A percentile compares a stretch with the other conserved stretches of the same genome.
Evolutionary conservation across 2,888 invertebrate species (phyloP).

Genomic region (Lasioglossum marginatum): DNA sequence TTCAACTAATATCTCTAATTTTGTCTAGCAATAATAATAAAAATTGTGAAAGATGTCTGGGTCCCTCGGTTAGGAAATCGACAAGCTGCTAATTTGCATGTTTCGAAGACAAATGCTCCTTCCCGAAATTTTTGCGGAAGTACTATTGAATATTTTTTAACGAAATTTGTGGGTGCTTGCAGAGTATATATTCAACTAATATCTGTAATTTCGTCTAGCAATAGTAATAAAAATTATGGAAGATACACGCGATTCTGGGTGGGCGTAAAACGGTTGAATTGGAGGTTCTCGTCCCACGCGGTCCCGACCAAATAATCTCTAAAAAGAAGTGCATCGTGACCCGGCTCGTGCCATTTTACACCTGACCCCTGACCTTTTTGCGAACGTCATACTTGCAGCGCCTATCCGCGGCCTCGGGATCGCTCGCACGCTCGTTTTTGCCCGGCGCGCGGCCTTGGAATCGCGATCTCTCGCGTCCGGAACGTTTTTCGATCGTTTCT

Average conservation of each 20-base stretch:
- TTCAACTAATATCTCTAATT: not conserved
- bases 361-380: slow-evolving; percentile 71
- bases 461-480: not conserved
- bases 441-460: not conserved
- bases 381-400: slow-evolving; percentile 36
- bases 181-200: not conserved
- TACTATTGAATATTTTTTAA: not conserved
- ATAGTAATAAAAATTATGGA: not conserved
- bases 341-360: slow-evolving; percentile 60
- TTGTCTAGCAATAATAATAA: not conserved
- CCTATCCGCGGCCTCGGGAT: slow-evolving; percentile 27
- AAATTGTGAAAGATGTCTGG: not conserved
- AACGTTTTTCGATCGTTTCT: slow-evolving; percentile 35
- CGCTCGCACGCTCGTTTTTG: slow-evolving; percentile 50
- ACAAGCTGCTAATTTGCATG: not conserved
- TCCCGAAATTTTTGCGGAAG: not conserved
- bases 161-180: not conserved
- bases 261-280: not conserved
- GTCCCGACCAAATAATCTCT: slow-evolving; percentile 58
- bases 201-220: not conserved
- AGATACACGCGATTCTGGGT: not conserved
- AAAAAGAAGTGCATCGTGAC: slow-evolving; percentile 62
- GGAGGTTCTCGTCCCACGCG: slow-evolving; percentile 20
- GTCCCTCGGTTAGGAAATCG: not conserved
- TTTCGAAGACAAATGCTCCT: not conserved